Percentiles rank a stretch among this genome's conserved stretches.
Evolutionary conservation across 2,113 vertebrate genomes (phyloP).

Genomic region (Elaphurus davidianus): DNA sequence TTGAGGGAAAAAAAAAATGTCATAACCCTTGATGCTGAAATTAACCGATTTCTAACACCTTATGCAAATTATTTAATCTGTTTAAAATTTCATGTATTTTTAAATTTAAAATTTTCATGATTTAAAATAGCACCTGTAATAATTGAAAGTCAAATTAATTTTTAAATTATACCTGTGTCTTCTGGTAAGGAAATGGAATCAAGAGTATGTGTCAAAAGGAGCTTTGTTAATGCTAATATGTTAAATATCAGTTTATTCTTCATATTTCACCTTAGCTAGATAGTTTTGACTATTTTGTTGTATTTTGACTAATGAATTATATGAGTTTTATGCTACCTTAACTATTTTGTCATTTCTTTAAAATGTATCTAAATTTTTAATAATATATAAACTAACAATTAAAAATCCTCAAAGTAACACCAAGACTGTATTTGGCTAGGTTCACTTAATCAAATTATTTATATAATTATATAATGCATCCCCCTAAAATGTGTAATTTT

Average conservation of each 20-base stretch:
- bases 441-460: neutral
- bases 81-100: neutral
- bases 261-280: neutral
- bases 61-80: neutral
- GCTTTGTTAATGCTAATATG: neutral
- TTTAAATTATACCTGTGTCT: neutral
- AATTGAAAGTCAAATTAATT: slow-evolving; percentile 13
- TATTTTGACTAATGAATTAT: neutral
- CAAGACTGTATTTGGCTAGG: neutral
- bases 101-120: neutral
- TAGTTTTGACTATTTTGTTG: neutral
- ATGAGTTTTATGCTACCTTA: neutral
- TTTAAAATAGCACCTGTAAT: neutral
- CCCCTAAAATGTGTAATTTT: neutral
- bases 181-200: neutral
- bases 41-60: neutral
- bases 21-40: neutral
- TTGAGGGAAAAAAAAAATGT: neutral
- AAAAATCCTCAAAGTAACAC: neutral
- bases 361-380: neutral
- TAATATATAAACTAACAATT: neutral
- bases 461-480: neutral
- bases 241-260: neutral
- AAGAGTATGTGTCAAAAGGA: neutral
- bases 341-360: neutral